Evolutionary conservation across 37 sponge, comb jelly and placozoan genomes (phyloP).

Genomic region (Petrosia ficiformis): DNA sequence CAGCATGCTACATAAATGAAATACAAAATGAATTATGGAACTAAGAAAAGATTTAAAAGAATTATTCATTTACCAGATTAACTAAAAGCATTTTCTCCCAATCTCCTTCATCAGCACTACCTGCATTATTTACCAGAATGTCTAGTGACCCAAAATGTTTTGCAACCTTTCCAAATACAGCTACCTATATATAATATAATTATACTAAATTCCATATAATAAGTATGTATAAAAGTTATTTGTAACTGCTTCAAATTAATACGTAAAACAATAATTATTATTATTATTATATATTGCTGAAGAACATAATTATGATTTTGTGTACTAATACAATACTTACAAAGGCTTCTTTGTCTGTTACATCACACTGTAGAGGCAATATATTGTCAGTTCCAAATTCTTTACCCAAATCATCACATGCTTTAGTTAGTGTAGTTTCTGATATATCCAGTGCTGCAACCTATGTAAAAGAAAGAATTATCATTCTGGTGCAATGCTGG

Average conservation of each 20-base stretch:
- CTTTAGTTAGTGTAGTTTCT: background rate
- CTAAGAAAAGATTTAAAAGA: background rate
- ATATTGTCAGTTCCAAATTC: conserved; percentile 5
- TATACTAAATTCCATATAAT: too few relatives aligned
- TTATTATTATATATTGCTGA: too few relatives aligned
- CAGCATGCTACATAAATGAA: conserved; percentile 10
- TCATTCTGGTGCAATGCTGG: background rate
- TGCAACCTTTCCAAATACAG: conserved; percentile 6
- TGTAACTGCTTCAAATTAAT: too few relatives aligned
- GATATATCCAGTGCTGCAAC: conserved; percentile 1
- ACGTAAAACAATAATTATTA: too few relatives aligned
- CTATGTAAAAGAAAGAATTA: background rate
- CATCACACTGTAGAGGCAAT: conserved; percentile 26
- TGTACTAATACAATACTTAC: too few relatives aligned
- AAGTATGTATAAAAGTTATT: too few relatives aligned
- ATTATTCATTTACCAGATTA: conserved; percentile 50
- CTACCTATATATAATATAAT: background rate
- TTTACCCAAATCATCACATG: background rate
- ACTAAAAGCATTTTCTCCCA: conserved; percentile 27
- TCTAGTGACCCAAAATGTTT: conserved; percentile 33
- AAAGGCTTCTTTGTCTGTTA: conserved; percentile 9
- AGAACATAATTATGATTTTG: too few relatives aligned
- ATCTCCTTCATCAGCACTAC: conserved; percentile 21
- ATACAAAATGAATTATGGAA: background rate
- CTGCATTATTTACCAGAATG: conserved; percentile 51